Percentiles rank a stretch among this genome's conserved stretches.
These are phyloP conservation scores for Canis aureus DNA, from an alignment of 2,113 vertebrate genomes.

Conservation along the genomic window DNA sequence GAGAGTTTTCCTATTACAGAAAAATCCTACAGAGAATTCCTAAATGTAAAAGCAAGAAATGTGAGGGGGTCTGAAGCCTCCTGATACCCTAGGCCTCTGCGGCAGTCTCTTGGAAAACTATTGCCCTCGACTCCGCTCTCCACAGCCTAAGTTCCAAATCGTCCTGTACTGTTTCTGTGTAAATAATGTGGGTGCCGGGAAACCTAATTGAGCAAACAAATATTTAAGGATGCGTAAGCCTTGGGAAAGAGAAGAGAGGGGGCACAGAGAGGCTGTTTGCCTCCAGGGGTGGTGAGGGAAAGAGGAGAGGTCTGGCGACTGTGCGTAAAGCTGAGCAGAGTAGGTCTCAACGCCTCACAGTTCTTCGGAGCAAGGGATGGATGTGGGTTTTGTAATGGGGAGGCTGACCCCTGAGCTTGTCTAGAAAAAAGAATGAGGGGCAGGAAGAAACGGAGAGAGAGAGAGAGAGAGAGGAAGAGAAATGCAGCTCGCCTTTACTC, in stretches of 20 bases:
- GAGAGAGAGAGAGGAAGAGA: too few relatives aligned
- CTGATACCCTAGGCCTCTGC: not conserved
- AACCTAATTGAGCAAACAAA: not conserved
- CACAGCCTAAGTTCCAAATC: not conserved
- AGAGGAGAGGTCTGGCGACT: not conserved
- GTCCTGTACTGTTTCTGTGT: not conserved
- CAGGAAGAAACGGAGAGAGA: not conserved
- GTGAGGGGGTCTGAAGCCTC: not conserved
- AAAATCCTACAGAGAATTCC: not conserved
- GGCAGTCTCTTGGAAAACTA: not conserved
- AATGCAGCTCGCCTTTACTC: not conserved
- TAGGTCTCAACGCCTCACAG: accelerated
- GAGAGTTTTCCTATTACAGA: not conserved
- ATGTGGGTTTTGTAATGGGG: not conserved
- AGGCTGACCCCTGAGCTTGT: not conserved
- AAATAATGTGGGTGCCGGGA: not conserved
- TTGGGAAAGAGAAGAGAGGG: not conserved
- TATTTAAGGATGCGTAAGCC: not conserved
- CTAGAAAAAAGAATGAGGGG: not conserved
- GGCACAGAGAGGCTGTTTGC: not conserved
- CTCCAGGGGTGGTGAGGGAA: not conserved
- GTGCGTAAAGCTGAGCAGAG: not conserved
- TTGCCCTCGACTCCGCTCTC: not conserved
- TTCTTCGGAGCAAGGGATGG: not conserved
- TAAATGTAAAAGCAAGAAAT: not conserved